Conservation (phyloP, 2,113 vertebrate species). For the Morphnarchus princeps region DNA sequence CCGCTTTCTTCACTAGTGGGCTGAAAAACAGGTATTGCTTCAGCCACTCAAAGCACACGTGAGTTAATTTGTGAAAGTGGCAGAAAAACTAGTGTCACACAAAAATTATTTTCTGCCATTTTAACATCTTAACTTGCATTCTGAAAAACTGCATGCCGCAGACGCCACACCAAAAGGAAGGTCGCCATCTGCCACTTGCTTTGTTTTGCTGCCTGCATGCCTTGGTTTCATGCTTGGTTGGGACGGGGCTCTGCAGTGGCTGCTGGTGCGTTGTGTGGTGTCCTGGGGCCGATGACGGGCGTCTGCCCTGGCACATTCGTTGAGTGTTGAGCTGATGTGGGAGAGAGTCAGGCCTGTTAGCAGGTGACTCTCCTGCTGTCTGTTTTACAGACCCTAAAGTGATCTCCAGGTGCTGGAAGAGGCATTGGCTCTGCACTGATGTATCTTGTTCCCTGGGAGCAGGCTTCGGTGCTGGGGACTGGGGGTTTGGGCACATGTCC, state of each 20-base stretch:
- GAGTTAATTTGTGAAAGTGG: not conserved
- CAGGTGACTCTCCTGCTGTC: not conserved
- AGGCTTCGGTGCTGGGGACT: not conserved
- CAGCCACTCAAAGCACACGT: not conserved
- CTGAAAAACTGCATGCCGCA: not conserved
- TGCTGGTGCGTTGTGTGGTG: fast-evolving
- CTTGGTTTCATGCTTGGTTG: fast-evolving
- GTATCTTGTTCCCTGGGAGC: not conserved
- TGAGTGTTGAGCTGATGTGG: not conserved
- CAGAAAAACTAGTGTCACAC: not conserved
- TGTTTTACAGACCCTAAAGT: not conserved
- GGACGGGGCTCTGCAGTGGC: not conserved
- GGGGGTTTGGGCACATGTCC: not conserved
- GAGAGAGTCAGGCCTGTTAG: not conserved
- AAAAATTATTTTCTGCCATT: not conserved
- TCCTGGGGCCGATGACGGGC: fast-evolving
- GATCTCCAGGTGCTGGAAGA: not conserved
- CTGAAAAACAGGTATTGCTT: not conserved
- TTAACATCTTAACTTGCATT: fast-evolving
- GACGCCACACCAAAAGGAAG: not conserved
- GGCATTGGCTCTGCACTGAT: fast-evolving
- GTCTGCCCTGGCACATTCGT: fast-evolving
- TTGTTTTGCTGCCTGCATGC: fast-evolving
- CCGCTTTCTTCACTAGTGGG: not conserved
- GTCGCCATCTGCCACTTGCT: not conserved